A percentile compares a stretch with the other conserved stretches of the same genome.
Conservation (phyloP, 2,888 invertebrate species). For the Dicyrtomina minuta region DNA sequence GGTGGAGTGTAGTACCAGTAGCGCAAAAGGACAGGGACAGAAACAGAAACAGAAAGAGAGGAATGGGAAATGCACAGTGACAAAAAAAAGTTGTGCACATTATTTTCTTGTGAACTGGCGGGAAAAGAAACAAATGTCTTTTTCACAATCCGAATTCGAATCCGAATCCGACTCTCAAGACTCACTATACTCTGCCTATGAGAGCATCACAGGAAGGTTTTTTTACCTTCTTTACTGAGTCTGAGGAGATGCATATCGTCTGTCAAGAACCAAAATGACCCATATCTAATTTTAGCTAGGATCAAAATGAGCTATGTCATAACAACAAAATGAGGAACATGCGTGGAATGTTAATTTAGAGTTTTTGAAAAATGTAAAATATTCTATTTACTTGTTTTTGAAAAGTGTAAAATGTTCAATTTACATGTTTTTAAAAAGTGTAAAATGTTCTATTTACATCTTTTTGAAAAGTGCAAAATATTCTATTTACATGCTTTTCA, state of each 20-base stretch:
- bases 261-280: no score
- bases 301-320: no score
- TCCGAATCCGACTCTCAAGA: not conserved
- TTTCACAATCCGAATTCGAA: conserved; percentile 3
- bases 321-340: no score
- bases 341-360: no score
- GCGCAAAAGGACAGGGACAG: not conserved
- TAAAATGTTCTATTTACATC: no score
- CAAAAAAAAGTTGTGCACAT: conserved; percentile 27
- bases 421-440: no score
- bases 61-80: not conserved
- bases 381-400: no score
- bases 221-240: not conserved
- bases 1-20: not conserved
- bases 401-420: no score
- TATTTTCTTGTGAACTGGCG: conserved; percentile 25
- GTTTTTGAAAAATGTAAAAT: no score
- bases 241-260: not conserved
- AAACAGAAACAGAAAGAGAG: not conserved
- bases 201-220: not conserved
- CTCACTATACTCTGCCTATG: conserved; percentile 1
- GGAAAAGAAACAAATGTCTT: conserved; percentile 30
- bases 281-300: no score
- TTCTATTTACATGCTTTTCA: no score
- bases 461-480: no score